phyloP scores from a whole-genome alignment of 2,113 vertebrate genomes.

The Anhinga anhinga region DNA sequence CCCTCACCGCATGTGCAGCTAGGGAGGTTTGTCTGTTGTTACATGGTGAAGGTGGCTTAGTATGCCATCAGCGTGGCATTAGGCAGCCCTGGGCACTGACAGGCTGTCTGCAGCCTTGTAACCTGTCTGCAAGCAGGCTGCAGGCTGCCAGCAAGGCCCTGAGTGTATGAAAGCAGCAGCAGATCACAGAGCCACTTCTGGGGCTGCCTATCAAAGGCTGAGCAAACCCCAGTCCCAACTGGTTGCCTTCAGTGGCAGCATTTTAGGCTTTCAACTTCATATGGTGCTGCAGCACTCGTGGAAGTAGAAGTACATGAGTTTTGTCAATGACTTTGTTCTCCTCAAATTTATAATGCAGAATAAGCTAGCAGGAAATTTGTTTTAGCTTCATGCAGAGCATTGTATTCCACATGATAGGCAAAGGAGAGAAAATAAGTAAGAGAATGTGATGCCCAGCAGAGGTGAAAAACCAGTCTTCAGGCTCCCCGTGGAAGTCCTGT shows the following conservation, averaged over 20 bases:
- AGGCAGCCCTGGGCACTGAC: background rate
- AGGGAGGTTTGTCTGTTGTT: background rate
- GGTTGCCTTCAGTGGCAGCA: background rate
- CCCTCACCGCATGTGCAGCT: background rate
- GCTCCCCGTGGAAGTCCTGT: background rate
- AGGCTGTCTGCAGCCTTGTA: background rate
- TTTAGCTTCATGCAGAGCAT: background rate
- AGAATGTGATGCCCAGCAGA: background rate
- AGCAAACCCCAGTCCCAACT: background rate
- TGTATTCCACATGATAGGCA: background rate
- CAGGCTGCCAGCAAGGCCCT: background rate
- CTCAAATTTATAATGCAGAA: background rate
- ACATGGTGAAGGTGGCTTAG: background rate
- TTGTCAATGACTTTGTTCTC: background rate
- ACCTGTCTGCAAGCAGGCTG: background rate
- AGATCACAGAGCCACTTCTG: background rate
- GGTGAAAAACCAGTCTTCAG: background rate
- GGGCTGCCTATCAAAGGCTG: background rate
- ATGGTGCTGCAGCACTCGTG: background rate
- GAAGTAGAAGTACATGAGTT: background rate
- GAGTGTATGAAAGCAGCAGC: background rate
- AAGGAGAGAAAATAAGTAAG: background rate
- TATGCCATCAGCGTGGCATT: accelerated
- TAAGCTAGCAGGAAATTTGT: background rate
- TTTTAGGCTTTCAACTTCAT: background rate